phyloP scores from a whole-genome alignment of 64 coral and sea anemone genomes.

The Cladopsammia gracilis region DNA sequence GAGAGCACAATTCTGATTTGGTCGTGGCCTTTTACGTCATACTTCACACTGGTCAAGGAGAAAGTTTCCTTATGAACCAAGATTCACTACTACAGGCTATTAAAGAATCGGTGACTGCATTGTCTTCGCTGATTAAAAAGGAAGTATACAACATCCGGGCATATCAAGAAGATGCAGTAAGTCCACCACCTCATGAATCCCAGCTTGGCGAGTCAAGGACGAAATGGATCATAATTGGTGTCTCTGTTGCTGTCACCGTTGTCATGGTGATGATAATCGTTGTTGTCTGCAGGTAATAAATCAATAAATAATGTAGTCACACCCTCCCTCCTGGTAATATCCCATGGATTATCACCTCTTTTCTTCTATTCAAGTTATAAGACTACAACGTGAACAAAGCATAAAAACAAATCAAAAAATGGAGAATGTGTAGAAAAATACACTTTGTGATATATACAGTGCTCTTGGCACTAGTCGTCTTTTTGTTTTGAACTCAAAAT shows the following conservation, averaged over 20 bases:
- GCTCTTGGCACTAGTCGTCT: too few relatives aligned
- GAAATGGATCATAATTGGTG: constrained; percentile 34
- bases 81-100: background rate
- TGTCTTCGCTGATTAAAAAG: background rate
- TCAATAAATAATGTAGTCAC: background rate
- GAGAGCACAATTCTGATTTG: background rate
- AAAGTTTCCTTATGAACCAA: background rate
- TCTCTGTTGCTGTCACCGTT: background rate
- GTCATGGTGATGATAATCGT: background rate
- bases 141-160: constrained; percentile 16
- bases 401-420: too few relatives aligned
- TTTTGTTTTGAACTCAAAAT: too few relatives aligned
- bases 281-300: constrained; percentile 5
- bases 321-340: too few relatives aligned
- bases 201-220: background rate
- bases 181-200: background rate
- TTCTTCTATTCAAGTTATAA: too few relatives aligned
- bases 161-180: background rate
- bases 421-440: too few relatives aligned
- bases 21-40: constrained; percentile 34
- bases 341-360: too few relatives aligned
- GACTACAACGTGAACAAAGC: too few relatives aligned
- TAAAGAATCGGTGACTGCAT: background rate
- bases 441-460: too few relatives aligned
- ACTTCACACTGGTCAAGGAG: background rate